These are phyloP conservation scores for Atlantisia rogersi DNA, from an alignment of 2,113 vertebrate genomes.

Conservation along the genomic window DNA sequence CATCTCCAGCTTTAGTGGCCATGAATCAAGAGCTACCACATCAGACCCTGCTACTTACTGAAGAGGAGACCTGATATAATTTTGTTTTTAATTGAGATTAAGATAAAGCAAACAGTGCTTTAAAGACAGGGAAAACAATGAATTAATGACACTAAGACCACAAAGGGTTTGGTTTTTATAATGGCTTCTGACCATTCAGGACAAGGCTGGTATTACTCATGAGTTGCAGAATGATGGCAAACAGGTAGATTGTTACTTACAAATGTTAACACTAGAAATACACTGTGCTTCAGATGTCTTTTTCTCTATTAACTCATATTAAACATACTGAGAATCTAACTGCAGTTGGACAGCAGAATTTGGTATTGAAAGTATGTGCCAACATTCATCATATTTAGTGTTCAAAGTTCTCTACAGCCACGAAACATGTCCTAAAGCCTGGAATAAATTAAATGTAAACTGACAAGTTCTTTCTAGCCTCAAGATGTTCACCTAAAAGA, in stretches of 20 bases:
- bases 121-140: not conserved
- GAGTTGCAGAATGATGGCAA: not conserved
- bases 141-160: not conserved
- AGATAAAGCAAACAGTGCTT: not conserved
- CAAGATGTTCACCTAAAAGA: constrained; percentile 23
- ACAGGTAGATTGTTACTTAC: not conserved
- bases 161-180: not conserved
- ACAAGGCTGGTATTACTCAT: not conserved
- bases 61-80: not conserved
- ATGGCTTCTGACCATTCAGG: not conserved
- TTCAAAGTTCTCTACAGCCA: constrained; percentile 6
- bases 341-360: not conserved
- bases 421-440: not conserved
- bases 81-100: not conserved
- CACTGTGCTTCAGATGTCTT: not conserved
- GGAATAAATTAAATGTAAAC: constrained; percentile 49
- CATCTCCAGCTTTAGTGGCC: not conserved
- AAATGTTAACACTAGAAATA: not conserved
- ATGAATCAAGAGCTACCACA: not conserved
- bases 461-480: constrained; percentile 32
- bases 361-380: not conserved
- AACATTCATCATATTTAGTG: not conserved
- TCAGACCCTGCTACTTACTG: not conserved
- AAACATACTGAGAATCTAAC: not conserved
- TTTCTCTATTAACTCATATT: not conserved